Evolutionary conservation across 1,140 invertebrate species (phyloP), one percentile per base, ranked within the genome.

Genomic region (Megathymus violae): DNA sequence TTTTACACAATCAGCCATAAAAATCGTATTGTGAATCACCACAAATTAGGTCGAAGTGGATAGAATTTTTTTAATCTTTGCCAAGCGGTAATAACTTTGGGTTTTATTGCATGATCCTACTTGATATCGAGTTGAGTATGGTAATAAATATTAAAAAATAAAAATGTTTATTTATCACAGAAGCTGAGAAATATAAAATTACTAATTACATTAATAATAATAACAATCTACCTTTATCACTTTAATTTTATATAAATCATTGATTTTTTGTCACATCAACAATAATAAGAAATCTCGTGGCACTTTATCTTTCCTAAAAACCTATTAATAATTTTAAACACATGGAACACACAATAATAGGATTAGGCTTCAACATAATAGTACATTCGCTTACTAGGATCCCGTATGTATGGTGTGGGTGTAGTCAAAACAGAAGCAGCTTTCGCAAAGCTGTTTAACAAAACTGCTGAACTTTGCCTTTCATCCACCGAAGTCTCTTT

Each of bases 321-420:
- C 50, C 41, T 48, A 51, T 27, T n/a, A n/a, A n/a, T 40, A 60
- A 38, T 48, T 16, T 60, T 40, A 48, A 48, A 47, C 38, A 47
- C 31, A 22, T 48, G 36, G 62, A 10, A 46, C 41, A 63, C 15
- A 22, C 4, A 50, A 54, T 40, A 40, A 66, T 22, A 52, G n/a
- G 43, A 15, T 78, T 71, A 82, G 7, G 76, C 64, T 72, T 90
- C 88, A 16, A 90, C 83, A 47, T 89, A 90, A 61, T 89, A 90
- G 60, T 90, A 90, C 83, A 84, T 88, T 62, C 88, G 72, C 80
- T 90, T 89, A 47, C 88, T 90, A 13, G 88, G 88, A 51, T 90
- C 86, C 62, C 87, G 67, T 66, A 88, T 90, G 52, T 77, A 90
- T 0, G 67, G 69, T 9, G 85, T 79, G 0, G 80, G 78, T 1